A percentile compares a stretch with the other conserved stretches of the same genome.
These are phyloP conservation scores for Trichomalopsis sarcophagae DNA, from an alignment of 1,140 invertebrate genomes.

Conservation along the genomic window DNA sequence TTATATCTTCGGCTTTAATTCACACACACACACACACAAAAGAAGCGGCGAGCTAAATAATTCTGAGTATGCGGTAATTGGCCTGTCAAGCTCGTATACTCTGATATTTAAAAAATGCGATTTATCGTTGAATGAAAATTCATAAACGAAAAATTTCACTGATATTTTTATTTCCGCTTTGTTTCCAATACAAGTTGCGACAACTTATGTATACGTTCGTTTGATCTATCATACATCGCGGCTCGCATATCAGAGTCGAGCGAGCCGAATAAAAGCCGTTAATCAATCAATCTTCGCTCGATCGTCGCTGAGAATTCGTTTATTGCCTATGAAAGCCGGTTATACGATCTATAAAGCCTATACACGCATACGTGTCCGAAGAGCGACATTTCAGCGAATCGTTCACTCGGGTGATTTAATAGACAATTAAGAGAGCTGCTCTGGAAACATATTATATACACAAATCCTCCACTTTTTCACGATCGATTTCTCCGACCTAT, in stretches of 20 bases:
- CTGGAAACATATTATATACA: slow-evolving; percentile 14
- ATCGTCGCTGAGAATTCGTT: background rate
- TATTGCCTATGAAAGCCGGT: slow-evolving; percentile 7
- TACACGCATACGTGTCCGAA: background rate
- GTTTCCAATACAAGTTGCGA: background rate
- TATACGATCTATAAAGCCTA: background rate
- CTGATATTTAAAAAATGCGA: no score
- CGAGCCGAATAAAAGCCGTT: slow-evolving; percentile 10
- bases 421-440: background rate
- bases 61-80: no score
- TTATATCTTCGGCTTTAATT: no score
- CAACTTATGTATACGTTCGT: background rate
- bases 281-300: slow-evolving; percentile 34
- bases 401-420: background rate
- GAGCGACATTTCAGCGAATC: background rate
- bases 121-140: no score
- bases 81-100: no score
- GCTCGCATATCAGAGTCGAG: background rate
- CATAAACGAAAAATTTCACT: no score
- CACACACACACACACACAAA: no score
- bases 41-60: no score
- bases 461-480: background rate
- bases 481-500: background rate
- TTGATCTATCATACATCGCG: slow-evolving; percentile 2
- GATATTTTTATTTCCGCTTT: background rate